Evolutionary conservation across 2,113 vertebrate genomes (phyloP), one percentile per base, ranked within the genome.

Genomic region (Patagioenas fasciata): DNA sequence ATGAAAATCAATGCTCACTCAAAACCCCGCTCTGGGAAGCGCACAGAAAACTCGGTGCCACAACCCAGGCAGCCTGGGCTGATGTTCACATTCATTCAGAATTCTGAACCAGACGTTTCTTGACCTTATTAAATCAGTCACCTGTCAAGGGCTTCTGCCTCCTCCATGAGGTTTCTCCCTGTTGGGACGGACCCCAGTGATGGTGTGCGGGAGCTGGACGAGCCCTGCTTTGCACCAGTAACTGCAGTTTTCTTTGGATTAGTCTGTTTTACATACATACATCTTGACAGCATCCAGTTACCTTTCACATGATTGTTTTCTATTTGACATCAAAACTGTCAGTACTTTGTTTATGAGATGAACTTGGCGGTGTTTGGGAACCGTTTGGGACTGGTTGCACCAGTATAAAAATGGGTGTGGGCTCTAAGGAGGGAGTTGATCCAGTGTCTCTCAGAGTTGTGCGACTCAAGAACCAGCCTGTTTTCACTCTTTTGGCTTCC

Each of bases 1-100:
- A 60, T 71, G 64, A 78, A 74, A 48, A 47, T 48, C 94, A 80
- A 21, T 38, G 92, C 69, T 94, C 80, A 31, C n/a, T 58, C 85
- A 29, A 66, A 25, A 50, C 32, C 74, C 78, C 10, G 58, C 58
- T 61, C 50, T 24, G 80, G 51, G 25, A 51, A 57, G 40, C 20
- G 36, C 6, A 28, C 58, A 56, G 38, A 61, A 47, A 64, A 54
- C 66, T 19, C 85, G 31, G 57, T 11, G 44, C 28, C 29, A 16
- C 26, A 9, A 1, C 48, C 53, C 2, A 2, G 47, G 32, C 19
- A 62, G 36, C 26, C 54, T 69, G 61, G 40, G 60, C 54, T 19
- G 67, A 10, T 5, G 42, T 8, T 58, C 54, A 4, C 5, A 2
- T 54, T 53, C 9, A 3, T 71, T 61, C 60, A 12, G 11, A 15